Evolutionary conservation across 2,113 vertebrate species (phyloP).

Genomic region (Gallinago jamesoni): DNA sequence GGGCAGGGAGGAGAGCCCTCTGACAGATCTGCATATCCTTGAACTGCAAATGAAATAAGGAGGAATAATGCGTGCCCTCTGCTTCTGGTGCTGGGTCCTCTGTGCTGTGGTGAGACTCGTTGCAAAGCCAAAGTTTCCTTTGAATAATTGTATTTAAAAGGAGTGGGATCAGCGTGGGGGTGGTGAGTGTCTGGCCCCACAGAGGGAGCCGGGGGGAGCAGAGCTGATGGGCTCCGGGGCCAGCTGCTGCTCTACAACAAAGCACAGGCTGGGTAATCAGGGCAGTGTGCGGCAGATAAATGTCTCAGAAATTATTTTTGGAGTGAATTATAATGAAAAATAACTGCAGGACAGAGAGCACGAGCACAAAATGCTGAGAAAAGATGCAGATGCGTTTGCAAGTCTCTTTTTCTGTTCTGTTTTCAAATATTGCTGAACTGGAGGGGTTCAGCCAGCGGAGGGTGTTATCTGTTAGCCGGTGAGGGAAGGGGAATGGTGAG

Average conservation of each 20-base stretch:
- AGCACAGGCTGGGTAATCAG: not conserved
- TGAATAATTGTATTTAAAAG: not conserved
- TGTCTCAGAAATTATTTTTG: not conserved
- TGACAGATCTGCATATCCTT: not conserved
- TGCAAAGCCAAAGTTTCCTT: not conserved
- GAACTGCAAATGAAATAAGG: not conserved
- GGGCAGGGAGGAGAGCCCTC: not conserved
- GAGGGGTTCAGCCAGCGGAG: not conserved
- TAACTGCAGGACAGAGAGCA: not conserved
- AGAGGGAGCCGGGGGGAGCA: not conserved
- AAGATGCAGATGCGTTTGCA: not conserved
- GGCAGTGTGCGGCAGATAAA: not conserved
- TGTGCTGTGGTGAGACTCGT: not conserved
- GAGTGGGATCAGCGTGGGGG: accelerated
- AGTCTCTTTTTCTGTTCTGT: not conserved
- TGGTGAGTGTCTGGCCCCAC: not conserved
- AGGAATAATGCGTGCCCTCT: not conserved
- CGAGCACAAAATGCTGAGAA: not conserved
- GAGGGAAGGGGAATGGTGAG: too few species aligned
- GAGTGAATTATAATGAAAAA: not conserved
- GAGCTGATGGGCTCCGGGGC: not conserved
- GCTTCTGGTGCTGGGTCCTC: not conserved
- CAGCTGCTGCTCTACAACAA: not conserved
- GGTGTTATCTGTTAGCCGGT: not conserved
- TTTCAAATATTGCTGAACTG: not conserved